Base-by-base conservation (phyloP, 2,797 vertebrate species). In the Hafferia zeledoni region DNA sequence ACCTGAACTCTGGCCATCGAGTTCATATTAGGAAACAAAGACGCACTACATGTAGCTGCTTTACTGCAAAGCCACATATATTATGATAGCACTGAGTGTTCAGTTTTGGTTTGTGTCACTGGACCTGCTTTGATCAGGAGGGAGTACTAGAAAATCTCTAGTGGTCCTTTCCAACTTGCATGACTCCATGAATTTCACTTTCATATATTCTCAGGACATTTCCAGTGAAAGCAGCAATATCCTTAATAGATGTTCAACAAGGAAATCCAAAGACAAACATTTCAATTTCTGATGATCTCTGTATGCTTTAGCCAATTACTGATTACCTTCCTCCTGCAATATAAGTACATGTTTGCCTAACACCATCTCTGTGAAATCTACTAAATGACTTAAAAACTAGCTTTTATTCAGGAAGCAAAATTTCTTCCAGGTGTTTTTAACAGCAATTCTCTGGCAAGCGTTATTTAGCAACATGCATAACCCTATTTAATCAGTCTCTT, bases 271-370 rank as follows among this genome's bases (percentile, higher is more conserved):
- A 77, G 31, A 83, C 17, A 92, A 91, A 60, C 39, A 59, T 78
- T 79, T 75, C 23, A n/a, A 87, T 81, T 93, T 94, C 77, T 92
- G 71, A 85, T 75, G 25, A 87, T 87, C 91, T 95, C 84, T 90
- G 35, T 35, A 84, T 69, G 72, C 25, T 93, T 83, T 90, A 94
- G 67, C 74, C 76, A 94, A 84, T 50, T 37, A 64, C 25, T 27
- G 71, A 94, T 82, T 92, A 85, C 52, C 30, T 85, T 81, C 23
- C 27, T 89, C 72, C 41, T 3, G 11, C 41, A 79, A 76, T 37
- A 56, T 30, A 87, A 88, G 60, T 53, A 71, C 27, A 41, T 14
- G 10, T 60, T 90, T 89, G 27, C 82, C 59, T 75, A 79, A 85
- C 15, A 50, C 47, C n/a, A 69, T 15, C 35, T 82, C 41, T 60